phyloP scores from a whole-genome alignment of 2,888 invertebrate genomes.

The Tipula lateralis region DNA sequence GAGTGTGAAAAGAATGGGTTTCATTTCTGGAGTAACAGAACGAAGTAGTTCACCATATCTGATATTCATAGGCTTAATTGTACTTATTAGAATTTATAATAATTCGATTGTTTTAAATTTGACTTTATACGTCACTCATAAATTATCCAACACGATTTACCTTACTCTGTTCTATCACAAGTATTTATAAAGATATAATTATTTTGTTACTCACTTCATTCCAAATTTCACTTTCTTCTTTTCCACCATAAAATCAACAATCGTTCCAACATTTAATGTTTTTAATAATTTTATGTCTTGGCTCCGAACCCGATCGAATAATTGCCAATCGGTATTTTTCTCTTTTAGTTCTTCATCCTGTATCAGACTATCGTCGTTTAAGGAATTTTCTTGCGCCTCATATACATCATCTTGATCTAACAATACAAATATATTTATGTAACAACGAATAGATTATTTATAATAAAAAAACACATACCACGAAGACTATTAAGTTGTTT shows the following conservation, averaged over 20 bases:
- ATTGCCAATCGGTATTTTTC: constrained; percentile 50
- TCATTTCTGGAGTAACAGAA: no score
- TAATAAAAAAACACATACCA: neutral
- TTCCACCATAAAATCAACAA: constrained; percentile 79
- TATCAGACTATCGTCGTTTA: constrained; percentile 14
- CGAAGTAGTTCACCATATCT: no score
- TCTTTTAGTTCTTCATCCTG: constrained; percentile 35
- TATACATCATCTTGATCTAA: constrained; percentile 38
- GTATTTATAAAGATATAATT: constrained; percentile 26
- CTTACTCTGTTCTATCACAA: no score
- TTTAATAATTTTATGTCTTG: constrained; percentile 67
- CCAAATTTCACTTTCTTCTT: constrained; percentile 78
- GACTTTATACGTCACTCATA: no score
- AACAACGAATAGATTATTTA: no score
- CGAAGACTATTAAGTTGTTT: neutral
- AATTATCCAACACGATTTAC: no score
- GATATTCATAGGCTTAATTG: no score
- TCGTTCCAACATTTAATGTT: constrained; percentile 63
- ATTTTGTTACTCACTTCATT: constrained; percentile 59
- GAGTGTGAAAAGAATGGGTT: no score
- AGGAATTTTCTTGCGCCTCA: constrained; percentile 38
- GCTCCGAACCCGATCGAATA: constrained; percentile 59
- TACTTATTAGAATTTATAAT: no score
- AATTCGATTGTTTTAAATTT: no score
- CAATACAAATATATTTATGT: no score